These are phyloP conservation scores for Cryptus viduatorius DNA, from an alignment of 2,888 invertebrate genomes.

Conservation along the genomic window DNA sequence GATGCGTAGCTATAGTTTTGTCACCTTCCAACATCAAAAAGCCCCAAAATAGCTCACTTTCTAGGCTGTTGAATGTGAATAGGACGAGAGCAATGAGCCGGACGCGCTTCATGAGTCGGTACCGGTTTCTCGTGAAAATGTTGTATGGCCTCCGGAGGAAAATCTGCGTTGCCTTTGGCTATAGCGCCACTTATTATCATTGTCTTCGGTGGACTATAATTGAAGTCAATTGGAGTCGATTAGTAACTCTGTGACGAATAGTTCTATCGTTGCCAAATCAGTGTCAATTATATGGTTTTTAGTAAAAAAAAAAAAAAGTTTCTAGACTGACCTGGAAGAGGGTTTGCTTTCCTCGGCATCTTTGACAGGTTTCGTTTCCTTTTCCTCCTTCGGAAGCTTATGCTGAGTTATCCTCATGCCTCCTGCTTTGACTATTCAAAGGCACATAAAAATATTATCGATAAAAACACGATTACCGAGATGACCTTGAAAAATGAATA, in stretches of 20 bases:
- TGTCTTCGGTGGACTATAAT: conserved; percentile 90
- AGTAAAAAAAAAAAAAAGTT: no score
- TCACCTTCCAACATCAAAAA: not conserved
- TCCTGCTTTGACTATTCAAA: conserved; percentile 93
- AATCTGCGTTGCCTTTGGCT: conserved; percentile 94
- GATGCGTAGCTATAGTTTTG: not conserved
- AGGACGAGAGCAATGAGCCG: conserved; percentile 88
- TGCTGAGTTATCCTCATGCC: conserved; percentile 97
- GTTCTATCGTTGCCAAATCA: no score
- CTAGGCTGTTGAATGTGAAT: conserved; percentile 94
- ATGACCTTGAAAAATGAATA: not conserved
- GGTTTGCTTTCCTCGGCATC: conserved; percentile 86
- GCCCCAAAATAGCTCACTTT: conserved; percentile 87
- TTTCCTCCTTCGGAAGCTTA: conserved; percentile 89
- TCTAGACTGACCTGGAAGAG: conserved; percentile 86
- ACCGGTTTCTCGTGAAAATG: conserved; percentile 92
- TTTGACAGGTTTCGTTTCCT: conserved; percentile 86
- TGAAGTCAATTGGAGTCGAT: not conserved
- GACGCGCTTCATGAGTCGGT: conserved; percentile 87
- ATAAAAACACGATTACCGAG: not conserved
- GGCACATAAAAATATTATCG: no score
- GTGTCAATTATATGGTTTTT: no score
- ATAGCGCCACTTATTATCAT: conserved; percentile 92
- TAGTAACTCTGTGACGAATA: no score
- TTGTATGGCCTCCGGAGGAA: conserved; percentile 95